Conservation (phyloP, 1,140 invertebrate genomes). For the Oncopodura yosiiana region DNA sequence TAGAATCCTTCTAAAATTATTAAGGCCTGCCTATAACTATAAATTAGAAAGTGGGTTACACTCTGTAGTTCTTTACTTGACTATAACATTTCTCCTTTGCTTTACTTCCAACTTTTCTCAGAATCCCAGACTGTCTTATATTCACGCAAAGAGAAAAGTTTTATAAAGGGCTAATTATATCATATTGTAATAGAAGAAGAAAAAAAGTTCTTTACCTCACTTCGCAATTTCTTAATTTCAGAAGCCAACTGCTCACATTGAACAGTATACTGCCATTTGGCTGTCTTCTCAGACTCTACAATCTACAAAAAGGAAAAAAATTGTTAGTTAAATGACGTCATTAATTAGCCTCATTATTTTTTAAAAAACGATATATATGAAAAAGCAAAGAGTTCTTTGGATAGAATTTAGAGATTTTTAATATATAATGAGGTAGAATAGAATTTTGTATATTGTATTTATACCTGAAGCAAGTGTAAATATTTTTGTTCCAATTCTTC, state of each 20-base stretch:
- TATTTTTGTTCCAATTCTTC: slow-evolving; percentile 90
- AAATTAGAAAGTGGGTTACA: too few relatives aligned
- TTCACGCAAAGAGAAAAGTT: too few relatives aligned
- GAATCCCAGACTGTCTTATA: too few relatives aligned
- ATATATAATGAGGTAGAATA: background rate
- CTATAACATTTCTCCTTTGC: too few relatives aligned
- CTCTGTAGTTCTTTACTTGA: too few relatives aligned
- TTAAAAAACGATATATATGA: background rate
- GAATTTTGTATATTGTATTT: background rate
- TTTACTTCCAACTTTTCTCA: too few relatives aligned
- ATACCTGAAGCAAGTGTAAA: slow-evolving; percentile 59
- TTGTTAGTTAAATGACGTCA: background rate
- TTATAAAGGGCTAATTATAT: too few relatives aligned
- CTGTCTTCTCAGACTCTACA: slow-evolving; percentile 82
- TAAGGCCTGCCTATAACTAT: too few relatives aligned
- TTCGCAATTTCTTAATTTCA: slow-evolving; percentile 80
- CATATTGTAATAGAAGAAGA: too few relatives aligned
- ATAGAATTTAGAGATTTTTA: background rate
- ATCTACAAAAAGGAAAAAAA: slow-evolving; percentile 50
- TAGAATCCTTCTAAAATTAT: too few relatives aligned
- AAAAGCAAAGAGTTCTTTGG: background rate
- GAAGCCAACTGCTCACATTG: slow-evolving; percentile 79
- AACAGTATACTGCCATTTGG: slow-evolving; percentile 86
- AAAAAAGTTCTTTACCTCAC: slow-evolving; percentile 73
- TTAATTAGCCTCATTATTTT: too few relatives aligned